These are phyloP conservation scores for Danio tinwini DNA, from an alignment of 2,797 vertebrate species.

Conservation along the genomic window DNA sequence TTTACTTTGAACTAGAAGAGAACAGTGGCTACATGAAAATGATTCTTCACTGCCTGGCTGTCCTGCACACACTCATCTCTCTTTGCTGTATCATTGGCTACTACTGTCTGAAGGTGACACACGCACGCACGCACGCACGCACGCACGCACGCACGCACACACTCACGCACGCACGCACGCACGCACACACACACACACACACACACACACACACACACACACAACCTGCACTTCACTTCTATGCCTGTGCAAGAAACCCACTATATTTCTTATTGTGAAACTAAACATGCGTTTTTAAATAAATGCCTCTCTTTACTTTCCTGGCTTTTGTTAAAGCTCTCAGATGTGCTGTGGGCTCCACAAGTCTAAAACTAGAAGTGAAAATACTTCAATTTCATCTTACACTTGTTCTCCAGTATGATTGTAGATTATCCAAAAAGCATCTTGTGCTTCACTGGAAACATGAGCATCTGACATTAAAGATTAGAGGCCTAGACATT, in stretches of 20 bases:
- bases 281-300: not conserved
- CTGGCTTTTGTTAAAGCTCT: not conserved
- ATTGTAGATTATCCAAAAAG: constrained; percentile 1
- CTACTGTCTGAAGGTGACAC: constrained; percentile 89
- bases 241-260: not conserved
- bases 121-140: not conserved
- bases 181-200: not conserved
- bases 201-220: not conserved
- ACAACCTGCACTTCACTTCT: not conserved
- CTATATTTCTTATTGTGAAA: not conserved
- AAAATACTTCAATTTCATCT: not conserved
- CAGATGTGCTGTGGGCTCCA: not conserved
- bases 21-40: constrained; percentile 84
- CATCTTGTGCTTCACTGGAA: not conserved
- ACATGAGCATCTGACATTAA: not conserved
- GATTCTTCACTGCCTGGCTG: constrained; percentile 81
- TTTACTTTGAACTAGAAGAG: constrained; percentile 87
- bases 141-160: too few species aligned
- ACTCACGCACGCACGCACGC: not conserved
- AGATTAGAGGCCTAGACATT: not conserved
- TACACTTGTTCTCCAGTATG: not conserved
- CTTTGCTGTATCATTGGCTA: constrained; percentile 97
- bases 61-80: constrained; percentile 90
- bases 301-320: not conserved
- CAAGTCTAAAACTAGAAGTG: not conserved